These are phyloP conservation scores for Andrena praecox DNA, from an alignment of 2,888 invertebrate genomes.

Conservation along the genomic window DNA sequence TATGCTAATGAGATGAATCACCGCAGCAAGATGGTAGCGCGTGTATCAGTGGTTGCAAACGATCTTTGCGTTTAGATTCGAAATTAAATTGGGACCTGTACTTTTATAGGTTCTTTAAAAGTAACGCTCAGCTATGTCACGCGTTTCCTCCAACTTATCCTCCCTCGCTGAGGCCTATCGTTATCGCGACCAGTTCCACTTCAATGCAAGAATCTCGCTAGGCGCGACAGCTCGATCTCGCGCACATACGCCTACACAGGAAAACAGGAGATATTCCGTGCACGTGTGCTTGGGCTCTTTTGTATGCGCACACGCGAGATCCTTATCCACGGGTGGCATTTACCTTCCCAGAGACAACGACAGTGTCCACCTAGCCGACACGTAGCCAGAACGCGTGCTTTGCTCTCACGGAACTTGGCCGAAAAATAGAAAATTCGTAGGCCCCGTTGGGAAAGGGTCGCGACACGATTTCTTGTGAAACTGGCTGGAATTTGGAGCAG, in stretches of 20 bases:
- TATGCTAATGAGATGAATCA: slow-evolving; percentile 55
- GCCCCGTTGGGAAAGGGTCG: not conserved
- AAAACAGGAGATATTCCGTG: slow-evolving; percentile 55
- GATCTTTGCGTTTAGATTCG: not conserved
- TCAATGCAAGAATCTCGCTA: slow-evolving; percentile 47
- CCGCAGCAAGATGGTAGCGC: not conserved
- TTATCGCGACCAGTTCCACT: slow-evolving; percentile 22
- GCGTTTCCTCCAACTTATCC: not conserved
- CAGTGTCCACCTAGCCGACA: slow-evolving; percentile 37
- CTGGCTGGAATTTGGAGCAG: not conserved
- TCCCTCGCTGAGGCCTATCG: not conserved
- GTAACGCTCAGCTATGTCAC: not conserved
- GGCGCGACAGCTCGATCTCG: slow-evolving; percentile 49
- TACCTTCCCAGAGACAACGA: slow-evolving; percentile 60
- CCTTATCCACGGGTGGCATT: slow-evolving; percentile 45
- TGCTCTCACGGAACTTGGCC: not conserved
- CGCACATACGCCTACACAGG: slow-evolving; percentile 46
- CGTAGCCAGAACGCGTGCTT: slow-evolving; percentile 32
- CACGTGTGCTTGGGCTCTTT: slow-evolving; percentile 58
- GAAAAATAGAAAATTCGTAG: not conserved
- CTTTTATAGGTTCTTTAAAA: too few species aligned
- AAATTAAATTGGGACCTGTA: not conserved
- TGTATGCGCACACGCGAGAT: slow-evolving; percentile 58
- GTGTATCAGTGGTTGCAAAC: not conserved
- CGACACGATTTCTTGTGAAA: not conserved